These are phyloP conservation scores for Sphenodon punctatus DNA, from an alignment of 2,797 vertebrate species.

Conservation along the genomic window DNA sequence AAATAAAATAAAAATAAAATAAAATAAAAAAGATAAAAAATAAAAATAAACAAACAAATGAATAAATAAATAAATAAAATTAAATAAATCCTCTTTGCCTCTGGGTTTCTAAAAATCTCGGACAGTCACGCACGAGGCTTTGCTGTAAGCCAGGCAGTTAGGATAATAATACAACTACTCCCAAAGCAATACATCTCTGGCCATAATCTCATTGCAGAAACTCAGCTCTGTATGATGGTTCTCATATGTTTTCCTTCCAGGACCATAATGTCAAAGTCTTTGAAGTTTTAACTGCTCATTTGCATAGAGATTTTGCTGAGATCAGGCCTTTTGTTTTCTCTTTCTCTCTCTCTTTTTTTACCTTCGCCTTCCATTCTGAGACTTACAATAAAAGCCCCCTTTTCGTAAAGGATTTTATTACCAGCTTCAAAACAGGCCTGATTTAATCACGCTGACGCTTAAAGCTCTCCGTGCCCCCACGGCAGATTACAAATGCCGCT, in stretches of 20 bases:
- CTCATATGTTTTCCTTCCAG: constrained; percentile 14
- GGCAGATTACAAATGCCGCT: constrained; percentile 51
- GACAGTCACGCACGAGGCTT: neutral
- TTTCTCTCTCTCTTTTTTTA: constrained; percentile 6
- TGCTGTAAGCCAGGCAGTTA: neutral
- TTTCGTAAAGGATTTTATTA: constrained; percentile 39
- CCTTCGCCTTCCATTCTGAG: constrained; percentile 33
- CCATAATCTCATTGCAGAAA: neutral
- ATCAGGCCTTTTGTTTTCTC: neutral
- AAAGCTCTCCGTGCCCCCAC: neutral
- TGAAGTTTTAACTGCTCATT: constrained; percentile 22
- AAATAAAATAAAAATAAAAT: no score
- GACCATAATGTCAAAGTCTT: neutral
- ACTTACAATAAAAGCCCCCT: neutral
- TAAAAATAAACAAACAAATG: no score
- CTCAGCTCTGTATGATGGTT: neutral
- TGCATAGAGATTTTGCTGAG: constrained; percentile 36
- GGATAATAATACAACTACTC: neutral
- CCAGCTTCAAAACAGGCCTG: neutral
- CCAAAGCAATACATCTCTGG: neutral
- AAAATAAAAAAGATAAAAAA: no score
- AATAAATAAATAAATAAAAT: no score
- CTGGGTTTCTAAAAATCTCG: neutral
- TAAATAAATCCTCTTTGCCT: accelerated
- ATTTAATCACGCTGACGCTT: constrained; percentile 42